Evolutionary conservation across 2,888 invertebrate species (phyloP).

Genomic region (Eupithecia centaureata): DNA sequence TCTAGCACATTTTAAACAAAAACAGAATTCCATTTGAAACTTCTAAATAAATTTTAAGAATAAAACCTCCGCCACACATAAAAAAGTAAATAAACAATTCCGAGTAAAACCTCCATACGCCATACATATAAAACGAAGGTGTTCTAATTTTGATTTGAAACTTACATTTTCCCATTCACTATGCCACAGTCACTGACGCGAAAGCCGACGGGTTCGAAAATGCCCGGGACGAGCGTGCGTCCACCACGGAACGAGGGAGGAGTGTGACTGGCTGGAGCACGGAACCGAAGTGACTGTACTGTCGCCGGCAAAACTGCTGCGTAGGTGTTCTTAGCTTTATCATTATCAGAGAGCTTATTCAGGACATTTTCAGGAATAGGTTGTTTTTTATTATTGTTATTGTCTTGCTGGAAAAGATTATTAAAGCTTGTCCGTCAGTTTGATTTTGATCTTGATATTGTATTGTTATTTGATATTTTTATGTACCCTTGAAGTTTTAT

Average conservation of each 20-base stretch:
- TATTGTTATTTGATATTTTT: too few species aligned
- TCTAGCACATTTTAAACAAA: background rate
- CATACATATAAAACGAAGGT: conserved; percentile 5
- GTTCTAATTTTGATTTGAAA: conserved; percentile 25
- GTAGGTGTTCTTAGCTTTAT: background rate
- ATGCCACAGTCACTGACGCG: conserved; percentile 37
- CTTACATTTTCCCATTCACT: conserved; percentile 37
- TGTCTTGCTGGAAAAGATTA: background rate
- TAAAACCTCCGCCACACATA: background rate
- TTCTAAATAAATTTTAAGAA: background rate
- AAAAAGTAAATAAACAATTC: background rate
- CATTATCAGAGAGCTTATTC: conserved; percentile 5
- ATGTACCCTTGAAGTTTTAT: too few species aligned
- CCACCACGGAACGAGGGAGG: conserved; percentile 33
- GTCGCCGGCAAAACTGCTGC: conserved; percentile 6
- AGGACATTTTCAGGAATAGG: background rate
- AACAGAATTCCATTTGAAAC: background rate
- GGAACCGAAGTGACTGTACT: conserved; percentile 1
- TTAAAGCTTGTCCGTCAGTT: background rate
- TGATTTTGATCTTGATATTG: background rate
- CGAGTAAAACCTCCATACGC: background rate
- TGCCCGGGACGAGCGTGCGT: conserved; percentile 33
- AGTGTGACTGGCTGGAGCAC: conserved; percentile 20
- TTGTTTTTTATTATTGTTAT: background rate
- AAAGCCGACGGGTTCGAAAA: conserved; percentile 24